Percentiles rank a stretch among this genome's conserved stretches.
Evolutionary conservation across 2,113 vertebrate genomes (phyloP).

Genomic region (Triplophysa siluroides): DNA sequence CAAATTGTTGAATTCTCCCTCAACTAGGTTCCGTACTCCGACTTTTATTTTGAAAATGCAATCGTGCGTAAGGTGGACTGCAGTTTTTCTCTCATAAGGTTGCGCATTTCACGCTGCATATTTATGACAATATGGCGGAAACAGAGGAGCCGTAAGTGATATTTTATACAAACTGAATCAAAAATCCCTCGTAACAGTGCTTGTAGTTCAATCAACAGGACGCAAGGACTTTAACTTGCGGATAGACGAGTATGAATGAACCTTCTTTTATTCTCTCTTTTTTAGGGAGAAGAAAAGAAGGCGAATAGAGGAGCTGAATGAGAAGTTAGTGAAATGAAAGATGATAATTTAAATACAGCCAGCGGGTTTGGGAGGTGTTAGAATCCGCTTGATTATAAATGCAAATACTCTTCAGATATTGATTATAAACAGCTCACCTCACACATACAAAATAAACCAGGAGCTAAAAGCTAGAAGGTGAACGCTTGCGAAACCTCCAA

Average conservation of each 20-base stretch:
- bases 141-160: slow-evolving; percentile 89
- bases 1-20: too few relatives aligned
- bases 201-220: slow-evolving; percentile 58
- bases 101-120: neutral
- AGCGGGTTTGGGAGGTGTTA: slow-evolving; percentile 67
- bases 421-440: neutral
- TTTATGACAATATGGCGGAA: slow-evolving; percentile 83
- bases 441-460: neutral
- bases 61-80: neutral
- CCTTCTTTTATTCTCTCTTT: slow-evolving; percentile 92
- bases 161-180: slow-evolving; percentile 50
- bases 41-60: slow-evolving; percentile 28
- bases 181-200: slow-evolving; percentile 60
- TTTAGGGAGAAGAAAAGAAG: slow-evolving; percentile 99
- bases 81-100: neutral
- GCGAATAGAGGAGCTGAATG: slow-evolving; percentile 94
- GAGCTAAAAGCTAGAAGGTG: neutral
- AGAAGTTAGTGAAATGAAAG: slow-evolving; percentile 84
- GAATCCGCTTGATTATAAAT: neutral
- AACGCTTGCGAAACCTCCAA: neutral
- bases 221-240: slow-evolving; percentile 34
- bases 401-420: neutral
- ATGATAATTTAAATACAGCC: slow-evolving; percentile 70
- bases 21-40: neutral
- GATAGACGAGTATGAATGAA: slow-evolving; percentile 74